phyloP scores from a whole-genome alignment of 2,113 vertebrate genomes.

The Conger conger region DNA sequence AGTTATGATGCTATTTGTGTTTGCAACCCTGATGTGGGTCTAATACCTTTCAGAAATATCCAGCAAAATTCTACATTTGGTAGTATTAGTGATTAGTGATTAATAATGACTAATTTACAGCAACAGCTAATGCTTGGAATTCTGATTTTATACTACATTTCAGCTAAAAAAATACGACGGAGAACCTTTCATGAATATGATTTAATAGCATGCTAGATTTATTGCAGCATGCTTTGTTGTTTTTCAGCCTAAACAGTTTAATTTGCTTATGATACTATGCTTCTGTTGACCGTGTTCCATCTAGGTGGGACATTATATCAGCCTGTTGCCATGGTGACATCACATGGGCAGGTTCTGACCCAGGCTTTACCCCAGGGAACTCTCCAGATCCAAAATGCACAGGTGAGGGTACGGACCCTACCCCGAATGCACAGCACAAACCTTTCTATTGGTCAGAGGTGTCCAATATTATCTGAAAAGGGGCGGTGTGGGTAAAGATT shows the following conservation, averaged over 20 bases:
- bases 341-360: slow-evolving; percentile 95
- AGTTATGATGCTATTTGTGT: not conserved
- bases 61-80: not conserved
- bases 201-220: too few species aligned
- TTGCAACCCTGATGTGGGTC: not conserved
- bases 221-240: not conserved
- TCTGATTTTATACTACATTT: too few species aligned
- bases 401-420: slow-evolving; percentile 72
- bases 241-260: not conserved
- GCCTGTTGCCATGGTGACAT: slow-evolving; percentile 98
- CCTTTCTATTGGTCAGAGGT: too few species aligned
- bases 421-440: too few species aligned
- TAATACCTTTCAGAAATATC: not conserved
- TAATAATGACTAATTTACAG: not conserved
- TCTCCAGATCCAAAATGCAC: slow-evolving; percentile 94
- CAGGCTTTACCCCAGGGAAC: slow-evolving; percentile 89
- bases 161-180: too few species aligned
- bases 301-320: slow-evolving; percentile 96
- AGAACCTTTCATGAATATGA: too few species aligned
- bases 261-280: not conserved
- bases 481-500: too few species aligned
- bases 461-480: too few species aligned
- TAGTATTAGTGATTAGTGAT: not conserved
- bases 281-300: slow-evolving; percentile 52
- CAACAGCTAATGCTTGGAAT: not conserved